Evolutionary conservation across 1,140 invertebrate species (phyloP).

Genomic region (Psix sp.): DNA sequence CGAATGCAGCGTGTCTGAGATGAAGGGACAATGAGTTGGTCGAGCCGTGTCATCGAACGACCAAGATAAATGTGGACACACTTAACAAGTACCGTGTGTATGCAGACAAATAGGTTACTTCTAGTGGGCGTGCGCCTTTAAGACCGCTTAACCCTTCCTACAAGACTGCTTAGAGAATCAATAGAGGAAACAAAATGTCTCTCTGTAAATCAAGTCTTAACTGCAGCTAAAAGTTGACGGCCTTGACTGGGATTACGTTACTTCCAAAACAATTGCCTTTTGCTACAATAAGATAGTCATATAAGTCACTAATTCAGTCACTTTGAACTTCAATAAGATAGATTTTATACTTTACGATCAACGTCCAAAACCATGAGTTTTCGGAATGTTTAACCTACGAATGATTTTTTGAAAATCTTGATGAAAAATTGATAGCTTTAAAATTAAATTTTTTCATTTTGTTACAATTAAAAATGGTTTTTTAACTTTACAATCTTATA

Average conservation of each 20-base stretch:
- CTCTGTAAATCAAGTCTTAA: conserved; percentile 53
- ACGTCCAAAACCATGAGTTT: too few relatives aligned
- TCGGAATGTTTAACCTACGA: too few relatives aligned
- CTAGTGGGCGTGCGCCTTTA: conserved; percentile 66
- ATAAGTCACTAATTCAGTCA: too few relatives aligned
- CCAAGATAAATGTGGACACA: conserved; percentile 20
- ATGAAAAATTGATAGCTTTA: too few relatives aligned
- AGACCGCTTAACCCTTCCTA: conserved; percentile 64
- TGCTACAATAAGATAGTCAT: conserved; percentile 21
- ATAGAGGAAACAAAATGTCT: conserved; percentile 64
- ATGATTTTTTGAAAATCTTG: too few relatives aligned
- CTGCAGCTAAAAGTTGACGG: conserved; percentile 36
- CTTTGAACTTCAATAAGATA: too few relatives aligned
- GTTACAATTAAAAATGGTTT: too few relatives aligned
- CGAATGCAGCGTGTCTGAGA: conserved; percentile 5
- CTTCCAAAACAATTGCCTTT: conserved; percentile 40
- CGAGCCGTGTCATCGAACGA: conserved; percentile 37
- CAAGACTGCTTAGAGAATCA: conserved; percentile 63
- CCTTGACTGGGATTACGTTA: conserved; percentile 44
- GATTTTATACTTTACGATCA: too few relatives aligned
- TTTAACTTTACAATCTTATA: too few relatives aligned
- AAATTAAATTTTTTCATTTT: too few relatives aligned
- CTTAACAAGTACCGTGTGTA: conserved; percentile 32
- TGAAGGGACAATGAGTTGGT: conserved; percentile 23
- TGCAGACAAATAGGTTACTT: conserved; percentile 62